Conservation (phyloP, 1,140 invertebrate genomes). For the Psix sp. region DNA sequence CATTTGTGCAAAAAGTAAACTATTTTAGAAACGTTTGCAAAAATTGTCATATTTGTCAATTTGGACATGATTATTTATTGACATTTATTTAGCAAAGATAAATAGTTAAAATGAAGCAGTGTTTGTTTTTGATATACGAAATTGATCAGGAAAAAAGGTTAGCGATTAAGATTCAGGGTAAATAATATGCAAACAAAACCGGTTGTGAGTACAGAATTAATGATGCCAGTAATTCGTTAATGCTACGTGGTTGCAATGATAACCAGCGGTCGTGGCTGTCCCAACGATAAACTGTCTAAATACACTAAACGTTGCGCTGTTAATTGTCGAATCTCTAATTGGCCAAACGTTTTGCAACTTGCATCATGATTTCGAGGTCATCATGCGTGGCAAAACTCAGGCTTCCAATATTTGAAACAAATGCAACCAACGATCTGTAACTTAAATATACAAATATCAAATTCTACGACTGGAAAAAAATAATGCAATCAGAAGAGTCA, state of each 20-base stretch:
- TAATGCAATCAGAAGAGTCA: too few relatives aligned
- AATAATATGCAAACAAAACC: slow-evolving; percentile 25
- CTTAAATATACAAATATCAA: too few relatives aligned
- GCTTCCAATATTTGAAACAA: not conserved
- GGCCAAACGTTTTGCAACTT: slow-evolving; percentile 5
- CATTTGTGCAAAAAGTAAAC: too few relatives aligned
- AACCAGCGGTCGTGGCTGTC: not conserved
- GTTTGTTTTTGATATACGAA: too few relatives aligned
- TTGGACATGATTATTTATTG: too few relatives aligned
- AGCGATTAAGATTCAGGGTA: slow-evolving; percentile 1
- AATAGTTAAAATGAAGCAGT: too few relatives aligned
- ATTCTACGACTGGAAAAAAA: too few relatives aligned
- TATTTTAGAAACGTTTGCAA: too few relatives aligned
- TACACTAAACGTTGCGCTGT: slow-evolving; percentile 7
- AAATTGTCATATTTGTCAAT: too few relatives aligned
- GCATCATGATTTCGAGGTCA: slow-evolving; percentile 4
- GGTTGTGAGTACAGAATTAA: slow-evolving; percentile 11
- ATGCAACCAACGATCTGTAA: too few relatives aligned
- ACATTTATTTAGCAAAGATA: too few relatives aligned
- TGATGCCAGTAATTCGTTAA: slow-evolving; percentile 17
- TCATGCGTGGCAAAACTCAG: not conserved
- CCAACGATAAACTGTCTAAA: slow-evolving; percentile 29
- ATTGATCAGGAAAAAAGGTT: not conserved
- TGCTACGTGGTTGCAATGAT: slow-evolving; percentile 22
- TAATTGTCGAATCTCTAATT: slow-evolving; percentile 31